Evolutionary conservation across 2,797 vertebrate species (phyloP).

Genomic region (Neosalanx taihuensis): DNA sequence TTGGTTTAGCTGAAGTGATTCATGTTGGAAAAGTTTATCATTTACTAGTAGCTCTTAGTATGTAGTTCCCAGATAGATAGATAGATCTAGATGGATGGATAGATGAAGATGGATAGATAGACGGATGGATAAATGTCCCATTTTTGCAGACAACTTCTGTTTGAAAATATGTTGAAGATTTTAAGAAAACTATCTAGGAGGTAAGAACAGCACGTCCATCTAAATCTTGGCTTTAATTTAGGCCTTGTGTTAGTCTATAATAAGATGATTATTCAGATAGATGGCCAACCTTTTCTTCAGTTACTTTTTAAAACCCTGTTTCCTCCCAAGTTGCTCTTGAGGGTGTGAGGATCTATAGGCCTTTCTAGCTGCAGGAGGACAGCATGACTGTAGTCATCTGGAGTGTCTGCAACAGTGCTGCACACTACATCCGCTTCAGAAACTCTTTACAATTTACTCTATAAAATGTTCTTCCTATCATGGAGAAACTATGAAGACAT

Average conservation of each 20-base stretch:
- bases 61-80: conserved; percentile 1
- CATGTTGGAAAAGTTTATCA: conserved; percentile 68
- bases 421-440: background rate
- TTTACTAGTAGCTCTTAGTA: conserved; percentile 58
- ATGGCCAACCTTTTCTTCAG: background rate
- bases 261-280: conserved; percentile 1
- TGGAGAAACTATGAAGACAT: no score
- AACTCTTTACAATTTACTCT: no score
- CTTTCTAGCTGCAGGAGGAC: background rate
- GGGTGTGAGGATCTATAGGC: background rate
- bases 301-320: background rate
- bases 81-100: background rate
- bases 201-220: background rate
- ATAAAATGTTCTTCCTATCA: background rate
- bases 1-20: conserved; percentile 61
- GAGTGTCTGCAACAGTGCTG: background rate
- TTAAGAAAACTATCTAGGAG: background rate
- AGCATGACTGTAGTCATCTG: background rate
- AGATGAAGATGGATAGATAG: background rate
- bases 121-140: background rate
- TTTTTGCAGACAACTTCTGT: background rate
- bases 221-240: background rate
- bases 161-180: background rate
- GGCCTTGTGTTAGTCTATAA: conserved; percentile 2
- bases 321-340: background rate